Evolutionary conservation across 2,797 vertebrate species (phyloP).

Genomic region (Erethizon dorsatum): DNA sequence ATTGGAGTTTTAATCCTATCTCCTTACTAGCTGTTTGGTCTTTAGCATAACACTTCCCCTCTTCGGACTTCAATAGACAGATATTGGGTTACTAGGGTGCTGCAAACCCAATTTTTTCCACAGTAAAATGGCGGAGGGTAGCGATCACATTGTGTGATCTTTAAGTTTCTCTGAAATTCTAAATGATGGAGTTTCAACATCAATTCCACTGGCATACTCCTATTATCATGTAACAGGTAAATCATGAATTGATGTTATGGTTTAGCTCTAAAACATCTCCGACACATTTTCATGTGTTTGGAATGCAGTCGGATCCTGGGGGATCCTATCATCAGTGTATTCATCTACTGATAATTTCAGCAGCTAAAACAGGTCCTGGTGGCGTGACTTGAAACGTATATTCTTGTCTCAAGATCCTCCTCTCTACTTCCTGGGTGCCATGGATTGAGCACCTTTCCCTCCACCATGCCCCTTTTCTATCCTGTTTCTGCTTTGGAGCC

Average conservation of each 20-base stretch:
- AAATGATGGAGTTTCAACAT: neutral
- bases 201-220: neutral
- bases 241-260: neutral
- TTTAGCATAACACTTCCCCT: neutral
- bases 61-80: neutral
- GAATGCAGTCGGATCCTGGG: neutral
- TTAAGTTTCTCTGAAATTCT: conserved; percentile 1
- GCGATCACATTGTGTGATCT: neutral
- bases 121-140: neutral
- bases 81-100: neutral
- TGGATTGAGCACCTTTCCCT: neutral
- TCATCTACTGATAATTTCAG: neutral
- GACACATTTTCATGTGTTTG: neutral
- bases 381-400: neutral
- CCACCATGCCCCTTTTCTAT: neutral
- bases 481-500: neutral
- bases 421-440: neutral
- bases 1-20: neutral
- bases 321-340: neutral
- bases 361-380: neutral
- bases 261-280: neutral
- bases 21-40: neutral
- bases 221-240: neutral
- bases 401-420: neutral
- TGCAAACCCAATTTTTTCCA: neutral